Base-by-base conservation (phyloP, 2,797 vertebrate species). In the Poeciliopsis paucimaculata region DNA sequence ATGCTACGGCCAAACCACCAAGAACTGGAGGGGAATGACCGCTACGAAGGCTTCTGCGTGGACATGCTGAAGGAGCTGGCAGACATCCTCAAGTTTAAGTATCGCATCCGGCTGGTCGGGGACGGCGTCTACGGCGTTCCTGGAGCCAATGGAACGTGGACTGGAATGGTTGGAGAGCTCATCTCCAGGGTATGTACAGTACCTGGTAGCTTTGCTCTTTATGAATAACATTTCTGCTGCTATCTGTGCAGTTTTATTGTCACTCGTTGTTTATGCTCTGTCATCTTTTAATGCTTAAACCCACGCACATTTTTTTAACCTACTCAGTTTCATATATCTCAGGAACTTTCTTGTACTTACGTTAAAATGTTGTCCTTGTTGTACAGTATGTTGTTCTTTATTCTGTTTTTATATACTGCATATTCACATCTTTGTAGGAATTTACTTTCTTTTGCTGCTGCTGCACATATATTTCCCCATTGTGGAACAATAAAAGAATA, bases 1-100 rank as follows among this genome's bases (percentile, higher is more conserved):
- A 99, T 99, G 98, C 96, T 99, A 91, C 97, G 97, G 90, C 94
- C 93, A 81, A 98, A 99, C 94, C 96, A 99, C 92, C 98, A 98
- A 87, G 96, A 97, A 57, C 95, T 98, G 89, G 96, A 98, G 47
- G 98, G 98, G 80, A 99, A 99, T 0, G 97, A 99, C 55, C 97
- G 97, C 73, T 99, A 99, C 0, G 98, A 99, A 87, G 98, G 98
- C 20, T 99, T 99, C 94, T 99, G 98, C 0, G 97, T 99, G 94
- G 98, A 99, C 95, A 98, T 99, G 98, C 95, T 99, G 84, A 96
- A 97, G 92, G 98, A 99, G 93, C 95, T 99, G 90, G 97, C 98
- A 0, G 96, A 98, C 82, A 98, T 98, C 91, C 96, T 99, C 72
- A 97, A 96, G 75, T 99, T 99, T 95, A 98, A 98, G 89, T 99